Conservation (phyloP, 1,140 invertebrate genomes). For the Drosophila hydei region DNA sequence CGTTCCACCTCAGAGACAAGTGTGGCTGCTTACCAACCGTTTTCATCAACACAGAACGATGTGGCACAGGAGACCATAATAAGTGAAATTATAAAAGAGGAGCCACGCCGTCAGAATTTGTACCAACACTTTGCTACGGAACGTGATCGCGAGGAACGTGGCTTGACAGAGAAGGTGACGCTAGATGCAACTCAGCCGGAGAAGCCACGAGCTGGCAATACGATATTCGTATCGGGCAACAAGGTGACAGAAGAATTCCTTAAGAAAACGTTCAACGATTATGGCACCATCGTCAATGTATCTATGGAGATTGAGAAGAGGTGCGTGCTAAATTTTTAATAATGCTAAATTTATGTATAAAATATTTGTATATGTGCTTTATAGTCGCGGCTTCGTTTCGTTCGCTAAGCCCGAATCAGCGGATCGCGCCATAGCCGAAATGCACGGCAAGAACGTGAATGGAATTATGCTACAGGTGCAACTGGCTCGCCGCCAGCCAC, state of each 20-base stretch:
- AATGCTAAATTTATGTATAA: constrained; percentile 6
- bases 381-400: constrained; percentile 93
- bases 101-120: constrained; percentile 87
- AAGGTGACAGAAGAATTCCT: constrained; percentile 93
- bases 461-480: constrained; percentile 92
- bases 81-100: constrained; percentile 80
- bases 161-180: constrained; percentile 84
- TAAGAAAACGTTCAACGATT: constrained; percentile 90
- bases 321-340: constrained; percentile 84
- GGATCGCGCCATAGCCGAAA: constrained; percentile 93
- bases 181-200: constrained; percentile 84
- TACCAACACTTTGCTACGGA: constrained; percentile 96
- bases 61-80: constrained; percentile 83
- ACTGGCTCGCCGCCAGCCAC: constrained; percentile 91
- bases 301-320: constrained; percentile 95
- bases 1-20: constrained; percentile 89
- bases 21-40: constrained; percentile 94
- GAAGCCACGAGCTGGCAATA: constrained; percentile 91
- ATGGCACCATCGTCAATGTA: constrained; percentile 94
- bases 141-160: constrained; percentile 85
- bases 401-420: constrained; percentile 95
- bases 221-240: constrained; percentile 93
- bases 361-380: constrained; percentile 16
- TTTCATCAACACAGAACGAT: constrained; percentile 90
- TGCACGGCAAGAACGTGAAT: constrained; percentile 92